A percentile compares a stretch with the other conserved stretches of the same genome.
phyloP scores from a whole-genome alignment of 1,140 invertebrate species.

The Triops longicaudatus region DNA sequence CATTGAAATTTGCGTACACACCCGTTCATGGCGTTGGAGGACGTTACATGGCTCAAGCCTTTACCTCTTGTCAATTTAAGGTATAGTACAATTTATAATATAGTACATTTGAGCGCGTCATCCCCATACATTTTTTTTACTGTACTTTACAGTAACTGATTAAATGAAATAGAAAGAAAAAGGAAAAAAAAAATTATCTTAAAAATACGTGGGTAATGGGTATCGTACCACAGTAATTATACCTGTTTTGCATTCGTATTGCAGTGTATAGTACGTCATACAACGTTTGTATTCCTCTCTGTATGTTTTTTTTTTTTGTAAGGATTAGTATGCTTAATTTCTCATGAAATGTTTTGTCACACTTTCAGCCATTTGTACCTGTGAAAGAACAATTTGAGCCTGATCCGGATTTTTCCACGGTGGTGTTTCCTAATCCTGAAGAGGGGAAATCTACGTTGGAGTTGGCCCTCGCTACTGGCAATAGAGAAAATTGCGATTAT shows the following conservation, averaged over 20 bases:
- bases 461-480: conserved; percentile 75
- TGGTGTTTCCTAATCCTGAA: conserved; percentile 96
- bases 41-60: conserved; percentile 63
- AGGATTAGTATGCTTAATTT: not conserved
- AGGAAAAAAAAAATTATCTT: too few relatives aligned
- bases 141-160: too few relatives aligned
- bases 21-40: conserved; percentile 97
- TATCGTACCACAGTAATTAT: too few relatives aligned
- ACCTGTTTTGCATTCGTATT: conserved; percentile 29
- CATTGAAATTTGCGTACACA: conserved; percentile 75
- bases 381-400: conserved; percentile 79
- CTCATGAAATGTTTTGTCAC: not conserved
- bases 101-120: too few relatives aligned
- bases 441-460: conserved; percentile 83
- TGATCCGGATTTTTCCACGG: conserved; percentile 94
- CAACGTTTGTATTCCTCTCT: too few relatives aligned
- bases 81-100: conserved; percentile 45
- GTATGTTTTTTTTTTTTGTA: not conserved
- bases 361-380: conserved; percentile 54
- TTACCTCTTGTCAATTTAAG: conserved; percentile 64
- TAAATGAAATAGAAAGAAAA: too few relatives aligned
- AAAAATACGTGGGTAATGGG: too few relatives aligned
- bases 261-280: too few relatives aligned
- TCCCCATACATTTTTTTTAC: too few relatives aligned
- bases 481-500: conserved; percentile 55